These are phyloP conservation scores for Elysia crispata DNA, from an alignment of 2,888 invertebrate genomes.

Conservation along the genomic window DNA sequence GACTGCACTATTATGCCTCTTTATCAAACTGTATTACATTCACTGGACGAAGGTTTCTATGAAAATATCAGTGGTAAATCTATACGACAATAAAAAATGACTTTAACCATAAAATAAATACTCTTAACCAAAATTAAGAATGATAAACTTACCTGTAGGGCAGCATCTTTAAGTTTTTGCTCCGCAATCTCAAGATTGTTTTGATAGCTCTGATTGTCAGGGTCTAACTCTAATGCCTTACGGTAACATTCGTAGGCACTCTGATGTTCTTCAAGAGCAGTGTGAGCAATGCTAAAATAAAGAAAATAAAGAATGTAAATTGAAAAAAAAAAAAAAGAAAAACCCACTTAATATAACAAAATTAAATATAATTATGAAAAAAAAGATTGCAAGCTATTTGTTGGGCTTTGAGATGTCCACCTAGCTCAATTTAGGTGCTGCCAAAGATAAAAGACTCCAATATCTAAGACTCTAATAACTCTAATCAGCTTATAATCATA, in stretches of 20 bases:
- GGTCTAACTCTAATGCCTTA: slow-evolving; percentile 92
- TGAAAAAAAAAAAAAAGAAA: background rate
- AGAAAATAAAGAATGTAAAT: background rate
- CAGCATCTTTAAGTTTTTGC: slow-evolving; percentile 80
- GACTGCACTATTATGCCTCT: too few species aligned
- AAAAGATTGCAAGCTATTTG: too few species aligned
- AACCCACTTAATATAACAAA: too few species aligned
- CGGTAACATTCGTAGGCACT: slow-evolving; percentile 92
- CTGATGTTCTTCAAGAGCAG: slow-evolving; percentile 84
- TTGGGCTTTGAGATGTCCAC: too few species aligned
- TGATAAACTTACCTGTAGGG: slow-evolving; percentile 57
- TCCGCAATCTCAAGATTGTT: slow-evolving; percentile 91
- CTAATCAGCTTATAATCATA: too few species aligned
- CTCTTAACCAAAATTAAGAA: background rate
- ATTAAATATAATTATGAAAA: too few species aligned
- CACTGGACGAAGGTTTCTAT: too few species aligned
- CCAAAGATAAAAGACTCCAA: too few species aligned
- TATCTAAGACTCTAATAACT: too few species aligned
- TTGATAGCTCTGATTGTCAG: slow-evolving; percentile 92
- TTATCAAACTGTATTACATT: too few species aligned
- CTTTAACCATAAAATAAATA: background rate
- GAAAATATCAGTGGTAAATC: too few species aligned
- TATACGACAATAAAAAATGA: background rate
- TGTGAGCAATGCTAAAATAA: slow-evolving; percentile 72
- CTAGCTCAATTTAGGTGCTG: too few species aligned